Base-by-base conservation (phyloP, 2,113 vertebrate species). In the Gymnobelideus leadbeateri region DNA sequence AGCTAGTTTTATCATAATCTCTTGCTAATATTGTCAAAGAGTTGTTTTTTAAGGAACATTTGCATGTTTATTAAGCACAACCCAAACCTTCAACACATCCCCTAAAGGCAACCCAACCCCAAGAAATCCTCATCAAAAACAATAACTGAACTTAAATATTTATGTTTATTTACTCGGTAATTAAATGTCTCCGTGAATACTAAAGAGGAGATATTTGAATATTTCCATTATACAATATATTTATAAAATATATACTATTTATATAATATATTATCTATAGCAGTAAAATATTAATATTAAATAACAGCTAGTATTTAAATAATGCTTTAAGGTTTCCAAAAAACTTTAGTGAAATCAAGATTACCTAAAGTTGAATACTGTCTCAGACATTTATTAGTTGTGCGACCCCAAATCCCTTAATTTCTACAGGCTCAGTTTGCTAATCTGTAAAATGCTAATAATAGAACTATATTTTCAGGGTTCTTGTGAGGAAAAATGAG, bases 161-260 rank as follows among this genome's bases (percentile, higher is more conserved):
- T 93, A 68, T 54, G 21, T 47, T 11, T 91, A 84, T 95, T 93
- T 57, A 95, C 51, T 77, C 90, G 51, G 51, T 1, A 50, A 8
- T 95, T 92, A 89, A n/a, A 50, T 91, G 84, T 92, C 11, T 97
- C n/a, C 89, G 51, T 61, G 68, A 68, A 14, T 92, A 8, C 51
- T 95, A 68, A 51, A 8, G 94, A 92, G 93, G 96, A 55, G 26
- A 55, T 53, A 90, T 23, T 25, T 49, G n/a, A 68, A 91, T 21
- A 23, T 23, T 11, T 95, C 50, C 89, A 3, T 51, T 24, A 46
- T 52, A 14, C 54, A n/a, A 50, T 92, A 47, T 93, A 93, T 43
- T 31, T 37, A 91, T 8, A 26, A 93, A 8, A 96, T 92, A 89
- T 52, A 9, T 3, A 94, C 53, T 46, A 3, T 11, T 89, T 8